Evolutionary conservation across 2,113 vertebrate species (phyloP).

Genomic region (Illadopsis cleaveri): DNA sequence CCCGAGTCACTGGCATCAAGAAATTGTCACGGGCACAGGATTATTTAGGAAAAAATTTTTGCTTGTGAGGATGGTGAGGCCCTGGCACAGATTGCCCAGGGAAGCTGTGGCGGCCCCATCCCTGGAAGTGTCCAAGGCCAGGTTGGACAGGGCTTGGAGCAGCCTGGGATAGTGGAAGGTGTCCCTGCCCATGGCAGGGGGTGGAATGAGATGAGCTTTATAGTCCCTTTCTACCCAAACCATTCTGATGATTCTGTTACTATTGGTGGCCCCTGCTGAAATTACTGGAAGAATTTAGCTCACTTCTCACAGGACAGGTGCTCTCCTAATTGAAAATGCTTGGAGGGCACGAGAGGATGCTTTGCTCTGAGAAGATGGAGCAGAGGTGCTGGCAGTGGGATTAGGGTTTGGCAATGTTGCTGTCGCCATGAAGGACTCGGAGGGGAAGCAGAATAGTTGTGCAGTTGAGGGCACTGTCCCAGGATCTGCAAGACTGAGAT

Average conservation of each 20-base stretch:
- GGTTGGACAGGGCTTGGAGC: fast-evolving
- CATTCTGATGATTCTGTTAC: background rate
- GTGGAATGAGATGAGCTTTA: background rate
- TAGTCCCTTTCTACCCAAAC: background rate
- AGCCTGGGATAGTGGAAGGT: background rate
- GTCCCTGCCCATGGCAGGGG: background rate
- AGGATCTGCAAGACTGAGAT: background rate
- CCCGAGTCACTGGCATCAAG: background rate
- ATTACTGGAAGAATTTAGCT: background rate
- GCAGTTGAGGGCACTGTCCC: background rate
- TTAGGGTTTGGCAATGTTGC: background rate
- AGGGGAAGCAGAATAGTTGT: background rate
- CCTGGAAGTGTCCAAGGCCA: background rate
- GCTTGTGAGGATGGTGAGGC: background rate
- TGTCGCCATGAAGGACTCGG: fast-evolving
- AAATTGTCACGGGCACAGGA: background rate
- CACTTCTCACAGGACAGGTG: background rate
- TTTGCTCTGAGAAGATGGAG: background rate
- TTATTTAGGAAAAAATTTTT: background rate
- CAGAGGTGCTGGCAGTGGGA: background rate
- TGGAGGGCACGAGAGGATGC: background rate
- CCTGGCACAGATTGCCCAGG: background rate
- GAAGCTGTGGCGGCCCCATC: background rate
- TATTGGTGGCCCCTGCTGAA: background rate
- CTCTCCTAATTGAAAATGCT: background rate